phyloP scores from a whole-genome alignment of 2,797 vertebrate genomes.

The Melopsittacus undulatus region DNA sequence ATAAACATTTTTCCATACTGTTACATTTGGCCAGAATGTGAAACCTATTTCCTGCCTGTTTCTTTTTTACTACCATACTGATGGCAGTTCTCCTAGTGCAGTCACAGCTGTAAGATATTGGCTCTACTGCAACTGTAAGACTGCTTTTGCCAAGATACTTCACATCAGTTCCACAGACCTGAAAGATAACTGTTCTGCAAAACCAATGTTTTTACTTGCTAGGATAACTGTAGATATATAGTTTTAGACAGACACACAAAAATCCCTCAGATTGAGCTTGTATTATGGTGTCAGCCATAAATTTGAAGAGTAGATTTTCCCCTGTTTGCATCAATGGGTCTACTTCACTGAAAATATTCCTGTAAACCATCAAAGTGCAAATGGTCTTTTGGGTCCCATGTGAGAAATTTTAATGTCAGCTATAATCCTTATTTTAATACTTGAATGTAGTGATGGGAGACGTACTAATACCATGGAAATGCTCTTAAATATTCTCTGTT shows the following conservation, averaged over 20 bases:
- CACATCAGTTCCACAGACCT: background rate
- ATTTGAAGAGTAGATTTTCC: background rate
- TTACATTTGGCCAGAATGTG: slow-evolving; percentile 55
- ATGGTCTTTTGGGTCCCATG: background rate
- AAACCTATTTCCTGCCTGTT: slow-evolving; percentile 64
- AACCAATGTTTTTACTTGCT: slow-evolving; percentile 10
- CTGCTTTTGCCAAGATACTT: slow-evolving; percentile 40
- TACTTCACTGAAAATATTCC: slow-evolving; percentile 11
- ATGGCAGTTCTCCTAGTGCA: slow-evolving; percentile 52
- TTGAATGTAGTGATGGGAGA: background rate
- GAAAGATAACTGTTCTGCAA: slow-evolving; percentile 51
- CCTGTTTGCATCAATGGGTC: background rate
- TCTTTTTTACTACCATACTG: slow-evolving; percentile 62
- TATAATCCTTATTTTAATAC: slow-evolving; percentile 29
- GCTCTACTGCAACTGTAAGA: slow-evolving; percentile 13
- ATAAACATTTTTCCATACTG: slow-evolving; percentile 68
- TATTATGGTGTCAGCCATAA: background rate
- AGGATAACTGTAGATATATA: background rate
- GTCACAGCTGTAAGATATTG: slow-evolving; percentile 62
- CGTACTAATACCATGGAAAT: background rate
- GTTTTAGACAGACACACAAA: background rate
- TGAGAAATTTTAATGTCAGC: background rate
- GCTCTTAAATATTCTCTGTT: background rate
- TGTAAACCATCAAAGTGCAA: slow-evolving; percentile 27
- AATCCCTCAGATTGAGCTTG: background rate